phyloP scores from a whole-genome alignment of 1,140 invertebrate species.

The Archivesica marissinica region DNA sequence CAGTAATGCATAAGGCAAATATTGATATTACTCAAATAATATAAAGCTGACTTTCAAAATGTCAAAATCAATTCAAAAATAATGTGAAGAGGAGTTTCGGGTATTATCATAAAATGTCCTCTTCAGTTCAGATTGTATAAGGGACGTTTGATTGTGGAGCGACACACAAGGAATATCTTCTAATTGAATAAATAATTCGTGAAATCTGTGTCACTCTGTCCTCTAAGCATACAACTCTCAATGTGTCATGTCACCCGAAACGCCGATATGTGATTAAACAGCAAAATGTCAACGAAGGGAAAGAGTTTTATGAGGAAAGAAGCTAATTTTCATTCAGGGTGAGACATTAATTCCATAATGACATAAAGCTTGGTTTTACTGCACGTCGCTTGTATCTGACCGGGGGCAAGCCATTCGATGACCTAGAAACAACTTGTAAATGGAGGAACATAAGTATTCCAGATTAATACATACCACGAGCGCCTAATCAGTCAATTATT shows the following conservation, averaged over 20 bases:
- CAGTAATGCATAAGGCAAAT: constrained; percentile 37
- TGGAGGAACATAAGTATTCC: too few relatives aligned
- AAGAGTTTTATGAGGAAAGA: too few relatives aligned
- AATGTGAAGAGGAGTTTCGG: constrained; percentile 7
- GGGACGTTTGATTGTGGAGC: not conserved
- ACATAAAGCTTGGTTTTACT: too few relatives aligned
- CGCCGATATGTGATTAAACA: constrained; percentile 1
- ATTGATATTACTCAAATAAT: constrained; percentile 23
- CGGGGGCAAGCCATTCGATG: too few relatives aligned
- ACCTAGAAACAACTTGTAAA: too few relatives aligned
- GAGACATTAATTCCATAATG: too few relatives aligned
- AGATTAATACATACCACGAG: too few relatives aligned
- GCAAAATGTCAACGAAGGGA: not conserved
- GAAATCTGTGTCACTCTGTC: constrained; percentile 39
- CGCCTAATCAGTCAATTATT: too few relatives aligned
- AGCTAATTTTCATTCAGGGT: too few relatives aligned
- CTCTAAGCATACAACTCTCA: not conserved
- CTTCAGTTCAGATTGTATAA: not conserved
- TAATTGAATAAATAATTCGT: constrained; percentile 45
- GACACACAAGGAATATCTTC: not conserved
- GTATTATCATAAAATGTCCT: constrained; percentile 30
- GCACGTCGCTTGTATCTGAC: too few relatives aligned
- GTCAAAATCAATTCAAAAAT: constrained; percentile 42
- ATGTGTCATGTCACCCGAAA: not conserved
- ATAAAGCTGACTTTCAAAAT: constrained; percentile 57